Conservation (phyloP, 2,888 invertebrate species). For the Portevinia maculata region DNA sequence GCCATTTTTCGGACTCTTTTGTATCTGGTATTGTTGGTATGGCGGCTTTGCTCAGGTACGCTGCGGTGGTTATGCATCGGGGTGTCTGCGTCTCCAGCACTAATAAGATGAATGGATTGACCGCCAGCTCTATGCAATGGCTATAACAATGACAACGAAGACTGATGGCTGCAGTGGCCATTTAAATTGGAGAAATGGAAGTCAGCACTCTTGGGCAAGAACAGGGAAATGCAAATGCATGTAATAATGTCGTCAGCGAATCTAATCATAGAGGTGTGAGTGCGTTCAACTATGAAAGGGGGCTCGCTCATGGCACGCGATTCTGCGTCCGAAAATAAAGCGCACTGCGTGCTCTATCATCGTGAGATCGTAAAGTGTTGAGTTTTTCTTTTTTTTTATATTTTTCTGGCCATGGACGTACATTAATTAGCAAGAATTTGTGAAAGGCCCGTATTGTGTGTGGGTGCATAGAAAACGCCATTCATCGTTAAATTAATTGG, state of each 20-base stretch:
- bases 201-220: conserved; percentile 20
- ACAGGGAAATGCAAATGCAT: conserved; percentile 37
- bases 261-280: conserved; percentile 54
- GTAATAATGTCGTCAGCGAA: conserved; percentile 67
- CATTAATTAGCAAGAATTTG: conserved; percentile 53
- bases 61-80: conserved; percentile 57
- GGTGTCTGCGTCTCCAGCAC: conserved; percentile 30
- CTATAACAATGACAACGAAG: conserved; percentile 1
- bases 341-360: conserved; percentile 62
- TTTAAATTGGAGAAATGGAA: conserved; percentile 52
- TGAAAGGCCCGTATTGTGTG: conserved; percentile 13
- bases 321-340: neutral
- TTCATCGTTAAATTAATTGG: conserved; percentile 14
- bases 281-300: conserved; percentile 14
- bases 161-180: conserved; percentile 17
- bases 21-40: conserved; percentile 37
- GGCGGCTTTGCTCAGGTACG: conserved; percentile 33
- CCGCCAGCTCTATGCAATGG: conserved; percentile 13
- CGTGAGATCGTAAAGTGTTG: conserved; percentile 52
- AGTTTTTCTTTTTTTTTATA: conserved; percentile 11
- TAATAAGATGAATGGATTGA: conserved; percentile 65
- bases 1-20: conserved; percentile 69
- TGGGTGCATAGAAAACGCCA: conserved; percentile 1
- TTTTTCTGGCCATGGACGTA: conserved; percentile 32
- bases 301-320: conserved; percentile 39